Base-by-base conservation (phyloP, 2,797 vertebrate genomes). In the Crypturellus tataupa region DNA sequence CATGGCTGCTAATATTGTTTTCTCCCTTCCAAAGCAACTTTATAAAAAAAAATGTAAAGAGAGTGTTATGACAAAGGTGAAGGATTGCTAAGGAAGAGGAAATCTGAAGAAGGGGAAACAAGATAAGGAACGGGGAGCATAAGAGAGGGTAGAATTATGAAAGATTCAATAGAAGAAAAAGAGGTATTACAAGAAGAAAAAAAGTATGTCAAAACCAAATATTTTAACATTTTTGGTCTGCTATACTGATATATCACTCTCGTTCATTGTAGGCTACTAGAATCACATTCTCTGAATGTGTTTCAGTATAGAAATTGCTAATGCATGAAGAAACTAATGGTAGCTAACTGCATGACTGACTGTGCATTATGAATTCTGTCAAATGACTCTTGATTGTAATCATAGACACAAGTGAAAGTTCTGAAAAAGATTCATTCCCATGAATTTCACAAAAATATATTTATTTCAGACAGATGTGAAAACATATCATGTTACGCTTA, bases 31-130 rank as follows among this genome's bases (percentile, higher is more conserved):
- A 90, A 85, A 20, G 3, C 81, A 60, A 73, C n/a, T 90, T 90
- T 58, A 87, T 73, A 68, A 92, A 91, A 95, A 79, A 64, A 87
- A 91, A 90, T 73, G 39, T 70, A 94, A 91, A 84, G 53, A 56
- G 18, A 94, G 29, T 72, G 37, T 84, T n/a, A 85, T 93, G 80
- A 79, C 86, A 51, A 89, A 95, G 84, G 35, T 12, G 47, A 92
- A 92, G 21, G 88, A 77, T 58, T 87, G 82, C 84, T 89, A 77
- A 85, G 47, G 87, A 91, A 71, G 5, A 9, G 29, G 68, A 89
- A 87, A 67, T 15, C 23, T 68, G 31, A 24, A 46, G 25, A 80
- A 88, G 81, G 9, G 7, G 12, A 84, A 79, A 93, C 91, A 24
- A 46, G 35, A 81, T 76, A 87, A 87, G 39, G 8, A 88, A 17